phyloP scores from a whole-genome alignment of 1,140 invertebrate species.

The Globodera rostochiensis region DNA sequence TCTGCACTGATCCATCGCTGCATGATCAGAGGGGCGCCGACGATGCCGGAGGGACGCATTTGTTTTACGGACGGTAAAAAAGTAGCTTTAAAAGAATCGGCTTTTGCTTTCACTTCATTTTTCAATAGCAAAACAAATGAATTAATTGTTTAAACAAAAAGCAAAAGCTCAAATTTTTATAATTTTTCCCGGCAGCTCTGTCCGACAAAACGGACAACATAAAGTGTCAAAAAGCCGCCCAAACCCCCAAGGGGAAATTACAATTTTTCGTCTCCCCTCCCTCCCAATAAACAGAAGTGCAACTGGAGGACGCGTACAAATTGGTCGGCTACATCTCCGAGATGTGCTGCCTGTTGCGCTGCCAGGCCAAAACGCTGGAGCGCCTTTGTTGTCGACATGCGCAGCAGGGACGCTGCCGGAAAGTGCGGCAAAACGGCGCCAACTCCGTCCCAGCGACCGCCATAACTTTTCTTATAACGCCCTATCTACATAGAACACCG shows the following conservation, averaged over 20 bases:
- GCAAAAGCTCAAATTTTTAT: too few relatives aligned
- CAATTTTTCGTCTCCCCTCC: background rate
- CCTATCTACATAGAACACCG: too few relatives aligned
- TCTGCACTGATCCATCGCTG: background rate
- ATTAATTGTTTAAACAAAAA: too few relatives aligned
- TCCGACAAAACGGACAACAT: too few relatives aligned
- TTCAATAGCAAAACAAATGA: too few relatives aligned
- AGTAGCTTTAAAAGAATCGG: background rate
- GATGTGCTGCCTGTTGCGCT: slow-evolving; percentile 11
- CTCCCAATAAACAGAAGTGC: background rate
- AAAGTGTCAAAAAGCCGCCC: too few relatives aligned
- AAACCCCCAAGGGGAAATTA: too few relatives aligned
- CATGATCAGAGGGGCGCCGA: background rate
- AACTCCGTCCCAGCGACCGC: too few relatives aligned
- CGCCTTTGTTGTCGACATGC: background rate
- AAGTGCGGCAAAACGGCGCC: background rate
- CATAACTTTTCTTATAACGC: too few relatives aligned
- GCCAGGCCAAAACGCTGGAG: slow-evolving; percentile 11
- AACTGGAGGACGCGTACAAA: background rate
- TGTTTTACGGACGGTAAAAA: slow-evolving; percentile 7
- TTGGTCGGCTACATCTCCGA: slow-evolving; percentile 13
- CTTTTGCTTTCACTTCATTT: too few relatives aligned
- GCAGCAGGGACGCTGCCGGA: background rate
- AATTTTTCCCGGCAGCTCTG: too few relatives aligned
- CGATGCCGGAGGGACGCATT: background rate